Evolutionary conservation across 2,113 vertebrate genomes (phyloP), one percentile per base, ranked within the genome.

Genomic region (Boulengeromyrus knoepffleri): DNA sequence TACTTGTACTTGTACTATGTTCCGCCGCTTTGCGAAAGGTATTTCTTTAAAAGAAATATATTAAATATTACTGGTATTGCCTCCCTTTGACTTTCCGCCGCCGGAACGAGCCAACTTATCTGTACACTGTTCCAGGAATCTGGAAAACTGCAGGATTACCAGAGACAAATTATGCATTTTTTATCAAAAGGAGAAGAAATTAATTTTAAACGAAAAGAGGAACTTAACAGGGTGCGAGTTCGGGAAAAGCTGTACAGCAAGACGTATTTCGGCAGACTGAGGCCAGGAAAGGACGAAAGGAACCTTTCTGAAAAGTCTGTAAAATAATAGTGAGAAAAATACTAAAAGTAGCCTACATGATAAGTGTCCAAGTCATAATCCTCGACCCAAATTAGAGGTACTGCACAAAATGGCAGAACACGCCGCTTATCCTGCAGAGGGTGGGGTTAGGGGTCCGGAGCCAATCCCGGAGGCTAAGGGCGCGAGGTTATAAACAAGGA

Each of bases 131-230:
- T 56, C 13, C 31, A 46, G 56, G 87, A 24, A 62, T 19, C 39
- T 42, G 87, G 86, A 45, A 62, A 53, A 62, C 19, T 45, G 19
- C 21, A 66, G 3, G 53, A 62, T 62, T 45, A 62, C 49, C 31
- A 88, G 39, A 88, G 36, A 88, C 36, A 88, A 24, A 13, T 87
- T 87, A 31, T 66, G 17, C 87, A 27, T 15, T 66, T 88, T 88
- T 88, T 39, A 88, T 88, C 87, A 88, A 88, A 45, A 10, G 56
- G 39, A n/a, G 2, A 36, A 31, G 8, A 56, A 66, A 66, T 62
- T 24, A 21, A 66, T 62, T 58, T 62, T 66, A 21, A 42, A 42
- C 15, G n/a, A 88, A 88, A 56, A 10, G 47, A 36, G 86, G 27
- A 87, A 87, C 9, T 52, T 87, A 21, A 39, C 27, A 53, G 86